Base-by-base conservation (phyloP, 2,113 vertebrate species). In the Microtus oregoni region DNA sequence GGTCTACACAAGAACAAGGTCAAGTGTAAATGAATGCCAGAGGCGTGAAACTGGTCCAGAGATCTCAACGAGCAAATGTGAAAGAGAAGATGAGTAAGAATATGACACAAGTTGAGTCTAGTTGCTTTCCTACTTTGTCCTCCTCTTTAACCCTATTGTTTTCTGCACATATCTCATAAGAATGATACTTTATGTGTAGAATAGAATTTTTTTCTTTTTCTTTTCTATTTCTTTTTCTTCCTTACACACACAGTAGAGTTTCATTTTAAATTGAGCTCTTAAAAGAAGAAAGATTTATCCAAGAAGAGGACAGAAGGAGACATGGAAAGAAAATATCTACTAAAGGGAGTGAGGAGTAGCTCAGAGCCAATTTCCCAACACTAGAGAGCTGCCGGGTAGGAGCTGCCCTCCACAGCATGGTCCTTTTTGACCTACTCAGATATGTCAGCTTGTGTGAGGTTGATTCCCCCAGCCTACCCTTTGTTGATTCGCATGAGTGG, bases 221-320 rank as follows among this genome's bases (percentile, higher is more conserved):
- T 50, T 77, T 72, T 38, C 44, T 52, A 32, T 79, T 94, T 90
- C 35, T 82, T 96, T 95, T 87, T 65, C 58, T 95, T 96, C 75
- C 52, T 91, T 92, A 77, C 38, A 41, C 75, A 94, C 85, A 85
- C 65, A 86, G 87, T 90, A 65, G 38, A 88, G 32, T 95, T 91
- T 85, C 75, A 87, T 94, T 95, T 97, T 77, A 94, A 93, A 68
- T 91, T 90, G 79, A 86, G 41, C 7, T 90, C 65, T 87, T 83
- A 2, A 26, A 82, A 83, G 78, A 22, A 58, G 19, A n/a, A 7
- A 58, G 7, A 55, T n/a, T 75, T 83, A 89, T 44, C 91, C 73
- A 50, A 91, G 86, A 91, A 91, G 77, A 41, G 89, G 91, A 89
- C 86, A 95, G 68, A 94, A 92, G 87, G 78, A 93, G 68, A 91